Conservation (phyloP, 1,140 invertebrate species). For the Lasioglossum baleicum region DNA sequence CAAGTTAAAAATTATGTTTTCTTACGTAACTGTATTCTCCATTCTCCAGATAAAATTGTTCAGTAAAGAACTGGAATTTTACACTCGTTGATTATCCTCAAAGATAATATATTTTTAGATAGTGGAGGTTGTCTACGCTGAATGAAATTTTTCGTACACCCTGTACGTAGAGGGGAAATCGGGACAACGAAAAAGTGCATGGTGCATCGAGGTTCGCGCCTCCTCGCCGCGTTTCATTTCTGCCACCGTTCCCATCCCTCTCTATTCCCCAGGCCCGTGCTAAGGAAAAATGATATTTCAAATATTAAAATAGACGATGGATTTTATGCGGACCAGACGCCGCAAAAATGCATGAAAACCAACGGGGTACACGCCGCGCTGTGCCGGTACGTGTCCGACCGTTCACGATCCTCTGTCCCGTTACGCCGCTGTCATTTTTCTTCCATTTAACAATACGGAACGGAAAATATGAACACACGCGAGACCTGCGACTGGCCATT, state of each 20-base stretch:
- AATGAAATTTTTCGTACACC: too few relatives aligned
- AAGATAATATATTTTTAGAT: too few relatives aligned
- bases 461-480: background rate
- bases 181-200: background rate
- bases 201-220: background rate
- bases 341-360: background rate
- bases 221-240: slow-evolving; percentile 19
- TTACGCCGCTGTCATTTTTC: background rate
- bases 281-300: slow-evolving; percentile 30
- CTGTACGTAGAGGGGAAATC: background rate
- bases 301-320: slow-evolving; percentile 34
- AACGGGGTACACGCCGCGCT: background rate
- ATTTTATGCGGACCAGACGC: background rate
- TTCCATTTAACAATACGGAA: background rate
- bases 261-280: background rate
- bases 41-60: too few relatives aligned
- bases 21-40: too few relatives aligned
- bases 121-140: too few relatives aligned
- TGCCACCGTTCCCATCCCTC: background rate
- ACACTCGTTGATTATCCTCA: too few relatives aligned
- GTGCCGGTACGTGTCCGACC: background rate
- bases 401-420: background rate
- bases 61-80: too few relatives aligned
- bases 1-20: too few relatives aligned
- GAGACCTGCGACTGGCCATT: background rate